A percentile compares a stretch with the other conserved stretches of the same genome.
These are phyloP conservation scores for Phyllopteryx taeniolatus DNA, from an alignment of 2,113 vertebrate genomes.

Conservation along the genomic window DNA sequence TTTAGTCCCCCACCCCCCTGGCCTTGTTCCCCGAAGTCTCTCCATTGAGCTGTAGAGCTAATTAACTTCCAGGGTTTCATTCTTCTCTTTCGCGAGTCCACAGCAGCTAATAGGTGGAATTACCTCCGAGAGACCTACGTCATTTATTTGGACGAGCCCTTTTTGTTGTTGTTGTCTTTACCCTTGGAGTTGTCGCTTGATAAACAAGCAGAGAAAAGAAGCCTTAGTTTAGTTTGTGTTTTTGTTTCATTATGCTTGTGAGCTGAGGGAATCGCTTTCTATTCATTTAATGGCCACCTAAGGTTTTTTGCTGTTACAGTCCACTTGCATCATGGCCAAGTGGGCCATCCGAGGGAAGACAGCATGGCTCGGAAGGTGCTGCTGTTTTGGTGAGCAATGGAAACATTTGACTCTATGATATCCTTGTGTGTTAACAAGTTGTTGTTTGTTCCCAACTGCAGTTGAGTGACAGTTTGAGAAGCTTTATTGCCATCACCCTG, in stretches of 20 bases:
- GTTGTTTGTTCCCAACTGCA: too few species aligned
- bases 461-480: background rate
- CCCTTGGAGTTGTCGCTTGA: background rate
- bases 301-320: background rate
- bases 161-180: background rate
- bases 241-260: background rate
- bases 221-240: background rate
- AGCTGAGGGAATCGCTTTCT: background rate
- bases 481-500: background rate
- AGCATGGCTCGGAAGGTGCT: too few species aligned
- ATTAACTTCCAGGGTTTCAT: constrained; percentile 1
- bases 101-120: background rate
- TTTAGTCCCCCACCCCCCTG: constrained; percentile 12
- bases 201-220: background rate
- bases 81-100: background rate
- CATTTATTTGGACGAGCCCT: constrained; percentile 1
- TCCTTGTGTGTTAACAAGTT: too few species aligned
- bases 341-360: background rate
- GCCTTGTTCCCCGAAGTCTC: background rate
- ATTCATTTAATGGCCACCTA: background rate
- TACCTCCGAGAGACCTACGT: background rate
- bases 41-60: constrained; percentile 1
- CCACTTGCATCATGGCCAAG: background rate
- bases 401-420: too few species aligned
- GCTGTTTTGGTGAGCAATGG: too few species aligned